phyloP scores from a whole-genome alignment of 1,140 invertebrate species.

The Trichomalopsis sarcophagae region DNA sequence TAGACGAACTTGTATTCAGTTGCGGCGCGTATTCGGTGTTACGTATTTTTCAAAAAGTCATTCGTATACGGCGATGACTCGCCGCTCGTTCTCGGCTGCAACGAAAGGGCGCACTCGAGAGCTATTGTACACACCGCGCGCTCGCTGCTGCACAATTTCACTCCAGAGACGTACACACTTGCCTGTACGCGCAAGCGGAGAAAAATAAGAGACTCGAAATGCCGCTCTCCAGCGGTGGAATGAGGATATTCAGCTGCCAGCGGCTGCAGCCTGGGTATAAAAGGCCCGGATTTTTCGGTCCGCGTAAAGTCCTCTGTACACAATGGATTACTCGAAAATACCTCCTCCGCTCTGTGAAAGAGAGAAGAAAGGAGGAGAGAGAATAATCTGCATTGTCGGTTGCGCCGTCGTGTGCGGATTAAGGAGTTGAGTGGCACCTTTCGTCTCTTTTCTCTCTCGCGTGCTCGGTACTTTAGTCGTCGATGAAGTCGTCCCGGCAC shows the following conservation, averaged over 20 bases:
- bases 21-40: too few relatives aligned
- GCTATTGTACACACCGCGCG: not conserved
- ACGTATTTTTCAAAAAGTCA: not conserved
- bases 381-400: slow-evolving; percentile 59
- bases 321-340: not conserved
- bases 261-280: not conserved
- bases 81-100: slow-evolving; percentile 20
- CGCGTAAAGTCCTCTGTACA: not conserved
- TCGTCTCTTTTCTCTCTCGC: slow-evolving; percentile 26
- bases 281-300: not conserved
- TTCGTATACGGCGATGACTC: slow-evolving; percentile 18
- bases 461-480: slow-evolving; percentile 44
- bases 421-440: slow-evolving; percentile 58
- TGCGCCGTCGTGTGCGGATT: slow-evolving; percentile 51
- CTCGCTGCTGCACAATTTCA: not conserved
- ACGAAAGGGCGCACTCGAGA: too few relatives aligned
- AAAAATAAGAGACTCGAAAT: not conserved
- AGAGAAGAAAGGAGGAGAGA: not conserved
- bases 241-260: not conserved
- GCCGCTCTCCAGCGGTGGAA: not conserved
- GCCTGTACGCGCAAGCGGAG: not conserved
- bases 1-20: too few relatives aligned
- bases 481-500: slow-evolving; percentile 50
- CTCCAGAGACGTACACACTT: not conserved
- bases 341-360: not conserved